phyloP scores from a whole-genome alignment of 2,797 vertebrate species.

The Neopelma chrysocephalum region DNA sequence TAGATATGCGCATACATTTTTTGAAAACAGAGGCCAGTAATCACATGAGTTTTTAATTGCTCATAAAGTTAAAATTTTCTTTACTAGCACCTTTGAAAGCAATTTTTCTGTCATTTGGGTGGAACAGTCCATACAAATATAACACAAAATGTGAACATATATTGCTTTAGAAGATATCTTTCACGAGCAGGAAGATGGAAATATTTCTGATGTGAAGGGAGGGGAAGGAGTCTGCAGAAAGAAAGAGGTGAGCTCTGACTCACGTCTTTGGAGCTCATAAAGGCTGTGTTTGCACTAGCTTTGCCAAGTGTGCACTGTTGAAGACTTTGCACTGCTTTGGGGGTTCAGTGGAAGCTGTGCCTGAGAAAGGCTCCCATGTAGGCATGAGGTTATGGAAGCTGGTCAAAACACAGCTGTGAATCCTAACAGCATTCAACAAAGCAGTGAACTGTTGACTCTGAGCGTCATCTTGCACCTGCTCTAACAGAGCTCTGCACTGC shows the following conservation, averaged over 20 bases:
- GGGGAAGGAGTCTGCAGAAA: neutral
- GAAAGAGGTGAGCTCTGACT: slow-evolving; percentile 16
- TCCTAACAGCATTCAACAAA: neutral
- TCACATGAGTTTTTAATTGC: neutral
- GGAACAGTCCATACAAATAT: neutral
- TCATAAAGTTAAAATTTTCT: neutral
- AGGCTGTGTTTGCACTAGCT: neutral
- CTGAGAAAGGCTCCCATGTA: neutral
- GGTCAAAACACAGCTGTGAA: slow-evolving; percentile 31
- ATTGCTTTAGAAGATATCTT: neutral
- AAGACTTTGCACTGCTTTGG: neutral
- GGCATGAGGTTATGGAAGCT: neutral
- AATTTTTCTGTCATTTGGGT: neutral
- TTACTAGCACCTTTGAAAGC: neutral
- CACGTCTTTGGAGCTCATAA: neutral
- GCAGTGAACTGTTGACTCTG: neutral
- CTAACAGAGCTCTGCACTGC: neutral
- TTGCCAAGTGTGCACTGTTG: neutral
- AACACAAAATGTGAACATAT: neutral
- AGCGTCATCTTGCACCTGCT: neutral
- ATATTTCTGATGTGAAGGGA: neutral
- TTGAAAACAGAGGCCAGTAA: neutral
- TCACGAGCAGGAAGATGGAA: neutral
- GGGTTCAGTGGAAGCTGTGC: neutral
- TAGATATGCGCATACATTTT: neutral